Conservation (phyloP, 1,140 invertebrate genomes). For the Lutraria rhynchaena region DNA sequence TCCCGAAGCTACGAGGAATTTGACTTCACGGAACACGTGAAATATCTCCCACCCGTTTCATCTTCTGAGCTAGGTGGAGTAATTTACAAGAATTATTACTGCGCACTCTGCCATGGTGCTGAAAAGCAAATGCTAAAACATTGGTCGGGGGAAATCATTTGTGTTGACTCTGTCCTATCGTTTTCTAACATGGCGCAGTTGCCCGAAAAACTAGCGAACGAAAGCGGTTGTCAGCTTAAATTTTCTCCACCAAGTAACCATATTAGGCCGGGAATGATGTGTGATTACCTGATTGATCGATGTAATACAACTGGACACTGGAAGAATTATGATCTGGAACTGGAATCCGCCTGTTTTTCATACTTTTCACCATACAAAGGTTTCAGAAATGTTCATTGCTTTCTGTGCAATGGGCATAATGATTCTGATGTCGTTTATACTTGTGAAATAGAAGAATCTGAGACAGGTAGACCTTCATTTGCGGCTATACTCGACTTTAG, state of each 20-base stretch:
- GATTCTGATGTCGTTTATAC: neutral
- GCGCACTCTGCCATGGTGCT: neutral
- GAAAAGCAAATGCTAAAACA: neutral
- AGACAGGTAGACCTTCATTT: neutral
- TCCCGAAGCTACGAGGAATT: conserved; percentile 9
- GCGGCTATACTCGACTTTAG: conserved; percentile 26
- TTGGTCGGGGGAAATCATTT: conserved; percentile 1
- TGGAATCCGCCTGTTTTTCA: conserved; percentile 31
- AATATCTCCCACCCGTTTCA: conserved; percentile 1
- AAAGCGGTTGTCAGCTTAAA: neutral
- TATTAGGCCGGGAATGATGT: neutral
- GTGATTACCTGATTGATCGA: neutral
- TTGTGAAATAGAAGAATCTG: neutral
- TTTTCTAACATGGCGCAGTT: neutral
- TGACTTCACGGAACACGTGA: conserved; percentile 6
- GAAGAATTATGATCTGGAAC: neutral
- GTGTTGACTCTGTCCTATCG: neutral
- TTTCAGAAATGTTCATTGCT: conserved; percentile 30
- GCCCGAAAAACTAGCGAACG: neutral
- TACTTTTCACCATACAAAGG: conserved; percentile 1
- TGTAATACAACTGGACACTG: conserved; percentile 17
- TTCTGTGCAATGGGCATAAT: conserved; percentile 29
- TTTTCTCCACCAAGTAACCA: neutral
- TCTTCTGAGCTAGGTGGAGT: neutral
- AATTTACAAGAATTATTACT: conserved; percentile 8